phyloP scores from a whole-genome alignment of 1,140 invertebrate genomes.

The Drosophila virilis region DNA sequence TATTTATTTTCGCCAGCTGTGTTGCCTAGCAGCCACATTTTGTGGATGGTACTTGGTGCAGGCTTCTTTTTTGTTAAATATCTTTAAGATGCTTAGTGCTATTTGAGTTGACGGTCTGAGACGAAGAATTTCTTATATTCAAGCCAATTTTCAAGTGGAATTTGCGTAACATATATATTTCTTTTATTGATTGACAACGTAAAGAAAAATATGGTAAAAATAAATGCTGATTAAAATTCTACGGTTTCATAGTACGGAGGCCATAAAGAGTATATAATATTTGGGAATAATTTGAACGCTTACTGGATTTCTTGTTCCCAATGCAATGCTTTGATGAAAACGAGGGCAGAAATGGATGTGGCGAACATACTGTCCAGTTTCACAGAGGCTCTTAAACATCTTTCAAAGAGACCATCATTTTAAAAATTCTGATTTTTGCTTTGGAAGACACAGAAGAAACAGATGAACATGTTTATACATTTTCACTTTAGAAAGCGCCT shows the following conservation, averaged over 20 bases:
- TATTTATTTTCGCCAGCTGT: constrained; percentile 4
- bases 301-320: no score
- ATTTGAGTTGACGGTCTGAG: constrained; percentile 12
- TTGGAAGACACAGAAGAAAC: no score
- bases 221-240: constrained; percentile 1
- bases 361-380: no score
- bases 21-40: constrained; percentile 36
- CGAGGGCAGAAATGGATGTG: no score
- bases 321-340: no score
- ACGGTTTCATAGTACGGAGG: background rate
- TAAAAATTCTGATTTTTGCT: no score
- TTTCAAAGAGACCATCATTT: no score
- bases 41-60: constrained; percentile 11
- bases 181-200: constrained; percentile 35
- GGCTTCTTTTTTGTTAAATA: constrained; percentile 20
- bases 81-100: constrained; percentile 42
- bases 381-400: no score
- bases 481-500: no score
- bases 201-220: background rate
- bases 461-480: no score
- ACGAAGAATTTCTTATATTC: constrained; percentile 22
- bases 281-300: background rate
- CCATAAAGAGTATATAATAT: background rate
- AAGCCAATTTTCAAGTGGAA: constrained; percentile 25
- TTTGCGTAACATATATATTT: constrained; percentile 16